Percentiles rank a stretch among this genome's conserved stretches.
These are phyloP conservation scores for Chlorodrepanis virens DNA, from an alignment of 2,113 vertebrate species.

Conservation along the genomic window DNA sequence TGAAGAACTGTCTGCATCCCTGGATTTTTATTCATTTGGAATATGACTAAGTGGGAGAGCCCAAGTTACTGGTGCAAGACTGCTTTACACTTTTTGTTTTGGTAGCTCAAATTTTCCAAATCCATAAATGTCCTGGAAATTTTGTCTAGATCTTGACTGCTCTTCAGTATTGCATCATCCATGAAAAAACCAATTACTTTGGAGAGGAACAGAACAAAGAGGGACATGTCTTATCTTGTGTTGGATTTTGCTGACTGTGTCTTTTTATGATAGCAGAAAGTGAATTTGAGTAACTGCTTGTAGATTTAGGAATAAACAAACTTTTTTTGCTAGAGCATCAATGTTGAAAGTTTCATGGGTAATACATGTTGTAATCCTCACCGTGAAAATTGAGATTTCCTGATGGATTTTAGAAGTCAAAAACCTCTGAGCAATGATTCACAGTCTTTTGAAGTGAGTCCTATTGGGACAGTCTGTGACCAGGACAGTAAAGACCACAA, in stretches of 20 bases:
- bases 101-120: neutral
- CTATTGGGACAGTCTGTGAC: fast-evolving
- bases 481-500: neutral
- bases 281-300: neutral
- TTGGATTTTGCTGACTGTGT: neutral
- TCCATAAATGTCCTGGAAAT: neutral
- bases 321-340: neutral
- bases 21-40: neutral
- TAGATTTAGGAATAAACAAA: neutral
- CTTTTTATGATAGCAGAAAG: neutral
- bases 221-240: neutral
- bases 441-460: neutral
- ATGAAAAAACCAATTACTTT: neutral
- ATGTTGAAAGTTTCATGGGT: neutral
- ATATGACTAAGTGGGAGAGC: neutral
- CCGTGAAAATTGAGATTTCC: neutral
- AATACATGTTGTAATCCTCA: neutral
- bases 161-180: neutral
- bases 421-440: neutral
- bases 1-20: neutral
- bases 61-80: neutral
- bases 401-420: neutral
- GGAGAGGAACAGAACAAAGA: neutral
- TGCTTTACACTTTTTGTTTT: neutral
- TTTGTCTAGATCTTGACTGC: neutral